Conservation (phyloP, 2,888 invertebrate species). For the Leptinotarsa tumamoca region DNA sequence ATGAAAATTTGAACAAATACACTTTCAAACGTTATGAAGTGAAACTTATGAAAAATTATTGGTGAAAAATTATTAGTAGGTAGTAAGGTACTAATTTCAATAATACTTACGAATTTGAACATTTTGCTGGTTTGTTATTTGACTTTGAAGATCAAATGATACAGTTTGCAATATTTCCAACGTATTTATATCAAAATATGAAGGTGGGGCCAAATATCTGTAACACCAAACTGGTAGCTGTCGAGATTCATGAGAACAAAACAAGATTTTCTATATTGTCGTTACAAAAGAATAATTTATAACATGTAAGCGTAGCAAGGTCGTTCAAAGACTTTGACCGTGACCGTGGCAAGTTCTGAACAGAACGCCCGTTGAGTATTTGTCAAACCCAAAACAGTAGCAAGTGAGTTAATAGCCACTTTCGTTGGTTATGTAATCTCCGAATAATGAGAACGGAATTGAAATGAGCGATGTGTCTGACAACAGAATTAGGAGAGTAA, state of each 20-base stretch:
- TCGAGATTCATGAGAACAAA: background rate
- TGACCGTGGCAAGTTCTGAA: slow-evolving; percentile 9
- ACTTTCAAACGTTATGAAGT: too few relatives aligned
- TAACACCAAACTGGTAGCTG: slow-evolving; percentile 10
- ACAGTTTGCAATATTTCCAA: slow-evolving; percentile 23
- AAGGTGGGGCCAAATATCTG: slow-evolving; percentile 18
- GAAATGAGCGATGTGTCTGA: background rate
- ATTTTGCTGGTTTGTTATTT: slow-evolving; percentile 42
- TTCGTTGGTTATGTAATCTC: slow-evolving; percentile 3
- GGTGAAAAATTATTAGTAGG: too few relatives aligned
- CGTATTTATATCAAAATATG: slow-evolving; percentile 38
- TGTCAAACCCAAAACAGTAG: slow-evolving; percentile 16
- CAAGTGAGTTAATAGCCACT: background rate
- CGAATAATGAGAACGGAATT: background rate
- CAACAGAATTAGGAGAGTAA: background rate
- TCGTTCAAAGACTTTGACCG: slow-evolving; percentile 12
- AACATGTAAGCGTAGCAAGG: slow-evolving; percentile 17
- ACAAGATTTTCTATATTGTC: background rate
- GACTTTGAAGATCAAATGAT: slow-evolving; percentile 41
- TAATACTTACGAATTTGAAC: slow-evolving; percentile 51
- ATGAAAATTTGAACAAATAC: too few relatives aligned
- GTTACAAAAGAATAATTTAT: slow-evolving; percentile 8
- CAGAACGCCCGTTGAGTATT: background rate
- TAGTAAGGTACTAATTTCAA: too few relatives aligned
- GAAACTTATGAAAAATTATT: too few relatives aligned